Evolutionary conservation across 64 coral and sea anemone genomes (phyloP), one percentile per base, ranked within the genome.

Genomic region (Pocillopora verrucosa): DNA sequence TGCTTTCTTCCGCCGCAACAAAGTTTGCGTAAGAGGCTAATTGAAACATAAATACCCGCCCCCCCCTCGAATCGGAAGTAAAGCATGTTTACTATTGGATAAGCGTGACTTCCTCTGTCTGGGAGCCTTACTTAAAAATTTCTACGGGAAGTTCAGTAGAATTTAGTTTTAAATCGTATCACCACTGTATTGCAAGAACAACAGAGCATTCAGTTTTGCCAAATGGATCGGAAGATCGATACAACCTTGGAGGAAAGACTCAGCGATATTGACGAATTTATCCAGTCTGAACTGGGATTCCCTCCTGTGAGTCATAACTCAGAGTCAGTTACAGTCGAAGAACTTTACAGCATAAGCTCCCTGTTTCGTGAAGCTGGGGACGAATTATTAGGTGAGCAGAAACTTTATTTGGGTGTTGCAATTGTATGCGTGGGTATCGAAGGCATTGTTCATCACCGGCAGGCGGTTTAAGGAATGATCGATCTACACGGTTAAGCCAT

Each of bases 241-340:
- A 24, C 19, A 20, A 24, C 25, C 67, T 70, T 70, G 67, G 67
- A 70, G n/a, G 67, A 70, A 5, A 70, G 20, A 10, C 67, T 70
- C 11, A 70, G 67, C 67, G 67, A 70, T 70, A 83, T 83, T 51
- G 60, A 83, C 60, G 61, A 83, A 17, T 20, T 83, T 83, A 83
- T 83, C 45, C 60, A 83, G 61, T 83, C 80, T 35, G 60, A 65
- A 17, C 61, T 67, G 9, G 80, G 80, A 19, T 83, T 68, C 25
- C 61, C 30, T 20, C 61, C 60, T 9, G 10, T 70, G 25, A 70
- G 22, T 51, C 41, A 51, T 70, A 10, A n/a, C 4, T 25, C n/a
- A 70, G 67, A 26, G 22, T 11, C 67, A 70, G 7, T 70, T 30
- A 79, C 57, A 60, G 24, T 24, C 26, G 56, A 56, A 60, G 77